Percentiles rank a stretch among this genome's conserved stretches.
Conservation (phyloP, 2,888 invertebrate genomes). For the Minunthozetes semirufus region DNA sequence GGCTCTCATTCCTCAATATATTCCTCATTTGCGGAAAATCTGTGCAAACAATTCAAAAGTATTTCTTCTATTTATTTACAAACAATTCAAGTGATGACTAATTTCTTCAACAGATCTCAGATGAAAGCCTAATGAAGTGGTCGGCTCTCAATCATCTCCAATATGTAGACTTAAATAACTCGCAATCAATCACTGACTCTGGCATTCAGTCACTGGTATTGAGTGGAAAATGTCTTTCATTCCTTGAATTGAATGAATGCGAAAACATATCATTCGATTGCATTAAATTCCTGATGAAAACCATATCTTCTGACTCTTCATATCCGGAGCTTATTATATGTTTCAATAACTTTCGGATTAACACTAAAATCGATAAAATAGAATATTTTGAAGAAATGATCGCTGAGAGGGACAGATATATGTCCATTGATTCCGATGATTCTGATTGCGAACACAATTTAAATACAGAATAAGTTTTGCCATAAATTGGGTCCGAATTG, state of each 20-base stretch:
- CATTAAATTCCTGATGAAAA: neutral
- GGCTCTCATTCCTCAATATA: neutral
- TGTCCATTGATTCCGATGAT: neutral
- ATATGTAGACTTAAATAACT: neutral
- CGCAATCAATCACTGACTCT: neutral
- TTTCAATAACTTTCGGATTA: neutral
- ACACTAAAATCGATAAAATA: neutral
- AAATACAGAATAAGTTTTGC: no score
- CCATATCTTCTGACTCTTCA: neutral
- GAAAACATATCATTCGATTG: neutral
- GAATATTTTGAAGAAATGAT: neutral
- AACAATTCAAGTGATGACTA: neutral
- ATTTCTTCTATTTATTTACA: neutral
- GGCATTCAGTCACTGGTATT: neutral
- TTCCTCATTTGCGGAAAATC: neutral
- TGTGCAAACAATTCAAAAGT: neutral
- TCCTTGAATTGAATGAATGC: constrained; percentile 4
- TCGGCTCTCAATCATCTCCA: neutral
- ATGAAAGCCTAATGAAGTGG: neutral
- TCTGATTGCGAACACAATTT: no score
- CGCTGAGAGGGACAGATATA: neutral
- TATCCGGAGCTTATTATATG: neutral
- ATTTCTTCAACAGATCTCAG: neutral
- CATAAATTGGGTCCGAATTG: no score
- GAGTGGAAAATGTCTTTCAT: neutral